These are phyloP conservation scores for Alouatta palliata DNA, from an alignment of 2,113 vertebrate genomes.

Conservation along the genomic window DNA sequence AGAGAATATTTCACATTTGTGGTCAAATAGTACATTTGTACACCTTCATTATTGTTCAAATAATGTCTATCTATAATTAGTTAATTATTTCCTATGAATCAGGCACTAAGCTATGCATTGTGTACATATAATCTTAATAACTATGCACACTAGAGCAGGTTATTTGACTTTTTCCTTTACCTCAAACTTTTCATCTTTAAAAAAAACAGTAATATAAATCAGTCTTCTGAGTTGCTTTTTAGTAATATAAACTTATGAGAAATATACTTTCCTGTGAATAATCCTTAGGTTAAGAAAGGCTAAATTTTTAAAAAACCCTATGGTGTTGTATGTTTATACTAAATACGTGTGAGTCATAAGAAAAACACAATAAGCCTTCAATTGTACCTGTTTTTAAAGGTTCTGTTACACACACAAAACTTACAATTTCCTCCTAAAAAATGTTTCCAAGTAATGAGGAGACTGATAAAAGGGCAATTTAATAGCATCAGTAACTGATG, in stretches of 20 bases:
- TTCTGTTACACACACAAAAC: neutral
- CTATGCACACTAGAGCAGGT: neutral
- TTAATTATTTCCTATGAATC: neutral
- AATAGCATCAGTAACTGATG: conserved; percentile 7
- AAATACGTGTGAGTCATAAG: neutral
- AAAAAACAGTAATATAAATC: neutral
- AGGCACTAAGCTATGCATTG: neutral
- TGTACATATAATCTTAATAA: neutral
- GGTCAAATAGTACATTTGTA: neutral
- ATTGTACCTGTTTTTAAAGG: neutral
- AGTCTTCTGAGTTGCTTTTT: neutral
- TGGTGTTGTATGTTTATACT: neutral
- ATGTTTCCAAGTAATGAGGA: conserved; percentile 12
- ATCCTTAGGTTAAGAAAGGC: neutral
- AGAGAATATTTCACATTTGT: neutral
- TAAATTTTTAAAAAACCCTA: neutral
- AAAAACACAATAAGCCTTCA: neutral
- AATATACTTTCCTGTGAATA: neutral
- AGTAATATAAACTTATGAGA: neutral
- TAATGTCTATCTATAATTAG: neutral
- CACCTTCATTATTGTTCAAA: neutral
- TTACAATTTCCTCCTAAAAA: neutral
- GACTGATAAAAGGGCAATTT: conserved; percentile 14
- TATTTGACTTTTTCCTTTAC: neutral
- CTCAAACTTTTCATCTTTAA: neutral